A percentile compares a stretch with the other conserved stretches of the same genome.
phyloP scores from a whole-genome alignment of 2,888 invertebrate species.

The Sussaba pulchella region DNA sequence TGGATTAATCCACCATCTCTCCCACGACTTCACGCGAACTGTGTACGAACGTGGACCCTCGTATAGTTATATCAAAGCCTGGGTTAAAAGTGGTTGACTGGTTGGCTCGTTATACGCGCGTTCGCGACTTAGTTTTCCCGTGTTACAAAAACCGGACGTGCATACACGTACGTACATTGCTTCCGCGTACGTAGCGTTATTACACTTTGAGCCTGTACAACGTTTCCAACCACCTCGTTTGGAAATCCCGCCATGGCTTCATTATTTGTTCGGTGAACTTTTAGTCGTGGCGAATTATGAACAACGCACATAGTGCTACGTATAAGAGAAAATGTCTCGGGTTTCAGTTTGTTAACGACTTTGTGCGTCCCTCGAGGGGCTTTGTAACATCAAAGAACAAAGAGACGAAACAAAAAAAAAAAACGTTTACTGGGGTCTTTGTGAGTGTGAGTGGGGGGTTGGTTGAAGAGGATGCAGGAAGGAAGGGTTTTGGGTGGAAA shows the following conservation, averaged over 20 bases:
- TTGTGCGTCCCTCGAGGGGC: not conserved
- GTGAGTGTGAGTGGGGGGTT: not conserved
- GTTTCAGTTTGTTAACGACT: not conserved
- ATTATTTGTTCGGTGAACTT: slow-evolving; percentile 8
- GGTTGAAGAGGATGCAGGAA: not conserved
- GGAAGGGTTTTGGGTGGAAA: slow-evolving; percentile 9
- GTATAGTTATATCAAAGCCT: not conserved
- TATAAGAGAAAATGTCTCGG: not conserved
- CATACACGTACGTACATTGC: not conserved
- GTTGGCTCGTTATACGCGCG: slow-evolving; percentile 45
- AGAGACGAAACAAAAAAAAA: no score
- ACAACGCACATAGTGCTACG: not conserved
- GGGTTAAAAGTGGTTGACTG: not conserved
- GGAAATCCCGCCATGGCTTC: not conserved
- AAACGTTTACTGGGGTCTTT: no score
- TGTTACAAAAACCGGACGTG: slow-evolving; percentile 45
- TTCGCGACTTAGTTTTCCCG: slow-evolving; percentile 55
- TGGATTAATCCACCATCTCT: slow-evolving; percentile 54
- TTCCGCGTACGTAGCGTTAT: slow-evolving; percentile 23
- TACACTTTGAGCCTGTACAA: slow-evolving; percentile 40
- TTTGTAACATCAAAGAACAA: not conserved
- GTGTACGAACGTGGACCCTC: not conserved
- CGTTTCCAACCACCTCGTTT: slow-evolving; percentile 12
- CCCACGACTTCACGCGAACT: not conserved
- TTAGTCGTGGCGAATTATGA: not conserved